Conservation (phyloP, 2,888 invertebrate species). For the Xanthorhoe designata region DNA sequence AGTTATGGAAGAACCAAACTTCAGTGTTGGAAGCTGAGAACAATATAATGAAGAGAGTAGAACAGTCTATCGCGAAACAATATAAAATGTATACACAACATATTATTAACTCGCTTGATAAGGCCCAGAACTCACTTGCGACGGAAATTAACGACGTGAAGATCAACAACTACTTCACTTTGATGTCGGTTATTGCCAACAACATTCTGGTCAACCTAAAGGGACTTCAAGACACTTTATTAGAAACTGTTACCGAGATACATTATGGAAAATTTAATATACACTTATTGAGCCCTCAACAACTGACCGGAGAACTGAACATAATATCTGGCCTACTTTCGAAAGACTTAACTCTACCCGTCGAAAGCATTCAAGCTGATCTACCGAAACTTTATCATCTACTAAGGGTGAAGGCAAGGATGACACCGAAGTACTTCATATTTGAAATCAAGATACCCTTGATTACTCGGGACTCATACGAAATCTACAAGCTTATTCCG, state of each 20-base stretch:
- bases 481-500: background rate
- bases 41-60: slow-evolving; percentile 5
- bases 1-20: slow-evolving; percentile 39
- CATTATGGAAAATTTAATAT: slow-evolving; percentile 7
- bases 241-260: background rate
- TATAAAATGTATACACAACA: slow-evolving; percentile 6
- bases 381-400: slow-evolving; percentile 8
- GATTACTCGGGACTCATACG: slow-evolving; percentile 8
- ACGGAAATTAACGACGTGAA: slow-evolving; percentile 4
- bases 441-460: slow-evolving; percentile 42
- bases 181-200: background rate
- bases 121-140: slow-evolving; percentile 2
- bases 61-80: background rate
- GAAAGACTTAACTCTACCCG: background rate
- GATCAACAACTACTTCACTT: background rate
- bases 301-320: slow-evolving; percentile 2
- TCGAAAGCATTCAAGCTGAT: slow-evolving; percentile 3
- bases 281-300: slow-evolving; percentile 6
- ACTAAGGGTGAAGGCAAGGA: slow-evolving; percentile 31
- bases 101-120: background rate
- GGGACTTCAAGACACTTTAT: slow-evolving; percentile 4
- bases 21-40: slow-evolving; percentile 40
- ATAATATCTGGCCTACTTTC: slow-evolving; percentile 7
- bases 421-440: slow-evolving; percentile 35
- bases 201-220: slow-evolving; percentile 5